Evolutionary conservation across 2,113 vertebrate species (phyloP), one percentile per base, ranked within the genome.

Genomic region (Zapus hudsonius): DNA sequence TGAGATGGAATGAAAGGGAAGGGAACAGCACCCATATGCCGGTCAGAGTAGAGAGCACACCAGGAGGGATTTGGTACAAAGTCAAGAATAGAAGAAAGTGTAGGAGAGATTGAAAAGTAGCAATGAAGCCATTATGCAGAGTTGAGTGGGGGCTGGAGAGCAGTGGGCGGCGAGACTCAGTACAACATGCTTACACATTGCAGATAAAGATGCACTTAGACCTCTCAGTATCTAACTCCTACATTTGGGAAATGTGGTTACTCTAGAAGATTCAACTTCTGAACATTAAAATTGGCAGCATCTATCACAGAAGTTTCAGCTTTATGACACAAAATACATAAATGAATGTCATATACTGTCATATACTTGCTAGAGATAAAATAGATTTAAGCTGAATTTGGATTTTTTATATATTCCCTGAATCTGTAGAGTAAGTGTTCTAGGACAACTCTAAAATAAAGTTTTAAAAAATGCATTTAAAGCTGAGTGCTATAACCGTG

Each of bases 11-110:
- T 12, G 38, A 7, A 38, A 73, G 31, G 38, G 27, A 70, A 7
- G 7, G 27, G 5, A n/a, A n/a, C n/a, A n/a, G 36, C 20, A 5
- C 16, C 42, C 1, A 0, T 4, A 27, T 0, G 33, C 20, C 23
- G 16, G 7, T 40, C 44, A 36, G 6, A 8, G 27, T 13, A 10
- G 38, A 52, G 36, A 74, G 22, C 20, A 17, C 5, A 0, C 25
- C 20, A 52, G 44, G 15, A 42, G 29, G 23, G 16, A 69, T 38
- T 27, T 20, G 29, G 20, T 40, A 17, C 23, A 5, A 20, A 47
- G 81, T 69, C n/a, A 33, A 27, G 19, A 38, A 47, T 22, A 72
- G 16, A 40, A 47, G 40, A 23, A 42, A 23, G 33, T 36, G 9
- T 23, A 4, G 33, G 33, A 20, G 40, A 3, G 15, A 8, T 2